These are phyloP conservation scores for Sciurus niger DNA, from an alignment of 2,113 vertebrate genomes.

Conservation along the genomic window DNA sequence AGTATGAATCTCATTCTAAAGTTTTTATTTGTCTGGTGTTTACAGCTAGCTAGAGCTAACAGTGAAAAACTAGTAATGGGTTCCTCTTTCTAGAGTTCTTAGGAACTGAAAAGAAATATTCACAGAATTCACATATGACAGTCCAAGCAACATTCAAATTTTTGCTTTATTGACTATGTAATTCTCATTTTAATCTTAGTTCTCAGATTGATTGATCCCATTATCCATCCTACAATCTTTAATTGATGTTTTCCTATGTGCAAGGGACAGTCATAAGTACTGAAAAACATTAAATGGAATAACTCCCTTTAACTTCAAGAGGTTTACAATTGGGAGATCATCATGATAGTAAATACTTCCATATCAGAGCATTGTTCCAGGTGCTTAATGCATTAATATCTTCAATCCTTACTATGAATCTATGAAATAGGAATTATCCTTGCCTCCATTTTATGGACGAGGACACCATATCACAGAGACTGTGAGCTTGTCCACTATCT, in stretches of 20 bases:
- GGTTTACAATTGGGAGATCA: neutral
- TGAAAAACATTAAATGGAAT: neutral
- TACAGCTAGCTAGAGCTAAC: neutral
- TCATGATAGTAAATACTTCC: neutral
- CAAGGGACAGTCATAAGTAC: neutral
- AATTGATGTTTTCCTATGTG: constrained; percentile 16
- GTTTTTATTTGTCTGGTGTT: constrained; percentile 1
- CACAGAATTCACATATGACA: neutral
- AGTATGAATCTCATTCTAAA: neutral
- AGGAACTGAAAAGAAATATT: constrained; percentile 23
- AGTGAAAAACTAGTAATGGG: constrained; percentile 32
- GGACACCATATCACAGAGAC: neutral
- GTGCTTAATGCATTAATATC: neutral
- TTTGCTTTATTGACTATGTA: constrained; percentile 33
- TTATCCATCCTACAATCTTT: constrained; percentile 11
- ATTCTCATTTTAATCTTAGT: constrained; percentile 33
- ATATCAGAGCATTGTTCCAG: neutral
- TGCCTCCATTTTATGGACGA: neutral
- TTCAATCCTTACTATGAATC: neutral
- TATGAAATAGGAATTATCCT: neutral
- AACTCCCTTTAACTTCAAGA: neutral
- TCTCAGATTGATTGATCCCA: neutral
- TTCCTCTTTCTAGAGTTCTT: constrained; percentile 31
- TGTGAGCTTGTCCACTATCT: neutral
- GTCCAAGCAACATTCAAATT: neutral